These are phyloP conservation scores for Tyto alba DNA, from an alignment of 2,113 vertebrate species.

Conservation along the genomic window DNA sequence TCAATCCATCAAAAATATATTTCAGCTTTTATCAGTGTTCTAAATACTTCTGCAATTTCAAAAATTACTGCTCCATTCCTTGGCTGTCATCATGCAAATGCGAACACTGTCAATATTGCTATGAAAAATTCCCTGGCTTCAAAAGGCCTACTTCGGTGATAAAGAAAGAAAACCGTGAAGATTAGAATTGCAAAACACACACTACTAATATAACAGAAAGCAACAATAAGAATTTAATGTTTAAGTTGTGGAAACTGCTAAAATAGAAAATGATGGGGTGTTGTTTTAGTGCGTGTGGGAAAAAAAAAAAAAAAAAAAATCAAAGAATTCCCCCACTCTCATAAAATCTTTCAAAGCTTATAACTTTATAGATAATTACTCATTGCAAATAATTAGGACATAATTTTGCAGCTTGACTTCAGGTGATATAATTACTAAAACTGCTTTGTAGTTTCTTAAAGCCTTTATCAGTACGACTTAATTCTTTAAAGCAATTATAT, in stretches of 20 bases:
- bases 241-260: conserved; percentile 82
- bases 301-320: conserved; percentile 71
- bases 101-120: conserved; percentile 95
- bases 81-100: conserved; percentile 97
- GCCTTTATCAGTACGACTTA: conserved; percentile 62
- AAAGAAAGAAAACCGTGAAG: conserved; percentile 88
- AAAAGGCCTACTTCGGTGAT: conserved; percentile 89
- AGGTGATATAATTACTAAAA: conserved; percentile 75
- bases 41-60: conserved; percentile 92
- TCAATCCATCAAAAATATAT: conserved; percentile 86
- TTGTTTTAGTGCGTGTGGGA: conserved; percentile 40
- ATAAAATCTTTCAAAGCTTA: conserved; percentile 69
- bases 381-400: conserved; percentile 72
- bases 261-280: conserved; percentile 83
- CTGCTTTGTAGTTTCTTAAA: conserved; percentile 65
- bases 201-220: conserved; percentile 86
- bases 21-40: conserved; percentile 87
- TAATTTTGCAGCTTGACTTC: conserved; percentile 72
- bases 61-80: conserved; percentile 92
- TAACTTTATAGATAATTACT: conserved; percentile 75
- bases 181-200: conserved; percentile 99
- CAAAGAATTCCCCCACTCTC: conserved; percentile 51
- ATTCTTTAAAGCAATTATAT: conserved; percentile 75
- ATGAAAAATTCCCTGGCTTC: conserved; percentile 94
- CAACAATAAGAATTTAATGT: conserved; percentile 86